phyloP scores from a whole-genome alignment of 2,888 invertebrate genomes.

The Seira sanloemensis region DNA sequence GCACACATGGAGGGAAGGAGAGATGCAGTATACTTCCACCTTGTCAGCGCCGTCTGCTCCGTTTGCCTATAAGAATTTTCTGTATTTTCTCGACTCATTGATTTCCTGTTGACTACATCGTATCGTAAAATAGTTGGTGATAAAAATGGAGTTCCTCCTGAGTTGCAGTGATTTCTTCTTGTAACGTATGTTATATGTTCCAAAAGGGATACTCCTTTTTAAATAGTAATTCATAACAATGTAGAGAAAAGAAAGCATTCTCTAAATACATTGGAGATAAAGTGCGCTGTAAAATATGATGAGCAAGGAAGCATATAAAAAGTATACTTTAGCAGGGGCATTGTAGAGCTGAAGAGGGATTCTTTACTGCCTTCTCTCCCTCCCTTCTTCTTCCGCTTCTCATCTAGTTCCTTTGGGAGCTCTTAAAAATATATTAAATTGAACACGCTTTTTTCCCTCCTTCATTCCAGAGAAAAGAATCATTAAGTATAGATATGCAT shows the following conservation, averaged over 20 bases:
- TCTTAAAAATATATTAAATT: neutral
- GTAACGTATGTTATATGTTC: neutral
- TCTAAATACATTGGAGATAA: neutral
- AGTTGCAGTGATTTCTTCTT: neutral
- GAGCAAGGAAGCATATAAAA: neutral
- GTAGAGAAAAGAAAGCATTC: no score
- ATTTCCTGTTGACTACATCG: neutral
- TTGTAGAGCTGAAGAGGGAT: neutral
- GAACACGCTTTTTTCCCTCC: conserved; percentile 8
- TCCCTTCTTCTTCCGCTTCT: neutral
- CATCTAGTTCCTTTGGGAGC: conserved; percentile 2
- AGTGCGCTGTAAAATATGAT: neutral
- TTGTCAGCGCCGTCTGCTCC: neutral
- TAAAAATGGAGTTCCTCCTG: neutral
- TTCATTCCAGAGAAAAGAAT: conserved; percentile 15
- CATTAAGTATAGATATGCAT: conserved; percentile 18
- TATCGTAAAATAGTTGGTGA: neutral
- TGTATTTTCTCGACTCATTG: neutral
- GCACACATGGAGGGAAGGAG: neutral
- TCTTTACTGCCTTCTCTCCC: neutral
- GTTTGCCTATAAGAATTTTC: neutral
- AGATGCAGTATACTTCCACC: neutral
- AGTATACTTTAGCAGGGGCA: neutral
- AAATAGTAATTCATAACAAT: neutral
- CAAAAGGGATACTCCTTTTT: neutral